phyloP scores from a whole-genome alignment of 2,797 vertebrate genomes.

The Anolis apletophallus region DNA sequence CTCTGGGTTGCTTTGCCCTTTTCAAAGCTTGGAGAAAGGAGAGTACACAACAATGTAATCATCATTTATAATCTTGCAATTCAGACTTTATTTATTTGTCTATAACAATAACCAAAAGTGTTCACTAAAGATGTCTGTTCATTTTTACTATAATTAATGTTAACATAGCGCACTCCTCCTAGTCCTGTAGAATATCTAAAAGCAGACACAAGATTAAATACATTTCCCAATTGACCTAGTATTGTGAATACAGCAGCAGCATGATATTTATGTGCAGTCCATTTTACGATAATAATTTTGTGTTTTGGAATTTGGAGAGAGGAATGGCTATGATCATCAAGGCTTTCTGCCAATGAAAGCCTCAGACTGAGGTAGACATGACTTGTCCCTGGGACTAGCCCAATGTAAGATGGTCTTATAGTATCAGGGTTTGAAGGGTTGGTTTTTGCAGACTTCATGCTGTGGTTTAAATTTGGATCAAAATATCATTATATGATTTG shows the following conservation, averaged over 20 bases:
- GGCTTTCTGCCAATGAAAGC: neutral
- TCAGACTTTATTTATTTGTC: neutral
- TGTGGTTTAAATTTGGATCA: neutral
- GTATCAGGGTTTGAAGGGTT: neutral
- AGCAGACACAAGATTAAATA: neutral
- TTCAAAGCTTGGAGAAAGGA: neutral
- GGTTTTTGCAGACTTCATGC: neutral
- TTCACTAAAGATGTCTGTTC: neutral
- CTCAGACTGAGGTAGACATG: neutral
- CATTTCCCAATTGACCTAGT: neutral
- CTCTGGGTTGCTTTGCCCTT: neutral
- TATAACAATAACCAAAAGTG: neutral
- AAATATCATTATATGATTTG: neutral
- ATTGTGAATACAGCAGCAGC: neutral
- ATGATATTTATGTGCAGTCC: neutral
- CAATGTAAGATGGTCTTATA: neutral
- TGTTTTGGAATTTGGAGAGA: neutral
- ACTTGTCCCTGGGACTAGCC: neutral
- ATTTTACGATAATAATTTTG: constrained; percentile 16
- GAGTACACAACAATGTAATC: neutral
- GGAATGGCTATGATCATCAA: neutral
- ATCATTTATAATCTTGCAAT: neutral
- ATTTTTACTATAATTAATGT: neutral
- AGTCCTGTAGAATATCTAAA: constrained; percentile 1
- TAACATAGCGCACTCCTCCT: neutral